phyloP scores from a whole-genome alignment of 2,888 invertebrate species.

The Sesia bembeciformis region DNA sequence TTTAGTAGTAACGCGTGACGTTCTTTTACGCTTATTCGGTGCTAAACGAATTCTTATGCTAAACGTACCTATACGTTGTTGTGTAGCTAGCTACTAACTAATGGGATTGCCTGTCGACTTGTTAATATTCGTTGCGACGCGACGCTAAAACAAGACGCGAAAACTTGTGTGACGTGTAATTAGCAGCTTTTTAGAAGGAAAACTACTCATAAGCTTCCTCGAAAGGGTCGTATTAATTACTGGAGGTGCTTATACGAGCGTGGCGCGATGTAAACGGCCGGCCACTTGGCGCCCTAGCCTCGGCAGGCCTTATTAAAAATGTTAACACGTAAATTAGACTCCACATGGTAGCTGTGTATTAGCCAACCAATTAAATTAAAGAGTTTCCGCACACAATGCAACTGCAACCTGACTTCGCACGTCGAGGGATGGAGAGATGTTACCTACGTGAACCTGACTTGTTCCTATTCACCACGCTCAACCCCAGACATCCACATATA shows the following conservation, averaged over 20 bases:
- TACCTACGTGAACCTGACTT: background rate
- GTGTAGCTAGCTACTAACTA: slow-evolving; percentile 14
- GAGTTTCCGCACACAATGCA: slow-evolving; percentile 46
- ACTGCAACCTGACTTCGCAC: slow-evolving; percentile 28
- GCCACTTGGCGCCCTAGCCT: slow-evolving; percentile 69
- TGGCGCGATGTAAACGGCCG: slow-evolving; percentile 59
- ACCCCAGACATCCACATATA: background rate
- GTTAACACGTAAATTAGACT: slow-evolving; percentile 73
- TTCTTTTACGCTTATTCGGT: slow-evolving; percentile 30
- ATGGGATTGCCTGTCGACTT: slow-evolving; percentile 26
- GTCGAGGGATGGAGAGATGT: slow-evolving; percentile 20
- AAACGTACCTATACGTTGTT: slow-evolving; percentile 7
- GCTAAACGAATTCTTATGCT: slow-evolving; percentile 37
- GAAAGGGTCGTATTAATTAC: slow-evolving; percentile 69
- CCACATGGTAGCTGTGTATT: slow-evolving; percentile 51
- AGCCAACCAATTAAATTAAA: slow-evolving; percentile 70
- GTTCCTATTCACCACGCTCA: background rate
- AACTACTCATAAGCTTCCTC: slow-evolving; percentile 72
- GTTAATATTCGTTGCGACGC: slow-evolving; percentile 1
- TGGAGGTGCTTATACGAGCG: slow-evolving; percentile 60
- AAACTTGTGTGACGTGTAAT: slow-evolving; percentile 36
- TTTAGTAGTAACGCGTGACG: slow-evolving; percentile 56
- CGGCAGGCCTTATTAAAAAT: slow-evolving; percentile 69
- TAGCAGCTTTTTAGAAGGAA: slow-evolving; percentile 67
- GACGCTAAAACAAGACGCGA: background rate